Conservation (phyloP, 2,797 vertebrate genomes). For the Acridotheres tristis region DNA sequence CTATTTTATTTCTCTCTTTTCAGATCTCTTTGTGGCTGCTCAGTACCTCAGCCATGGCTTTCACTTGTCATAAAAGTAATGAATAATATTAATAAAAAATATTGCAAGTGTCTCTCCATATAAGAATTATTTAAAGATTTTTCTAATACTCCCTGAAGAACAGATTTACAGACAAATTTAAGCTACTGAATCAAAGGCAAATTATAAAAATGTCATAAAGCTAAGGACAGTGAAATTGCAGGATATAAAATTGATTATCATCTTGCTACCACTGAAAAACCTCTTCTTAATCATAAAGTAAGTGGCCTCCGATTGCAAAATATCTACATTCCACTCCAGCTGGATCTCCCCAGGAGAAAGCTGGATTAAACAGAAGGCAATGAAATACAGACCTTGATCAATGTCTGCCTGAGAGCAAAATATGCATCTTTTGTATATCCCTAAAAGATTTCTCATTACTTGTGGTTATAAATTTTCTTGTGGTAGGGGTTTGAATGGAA, state of each 20-base stretch:
- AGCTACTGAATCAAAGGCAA: background rate
- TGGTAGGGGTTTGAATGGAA: background rate
- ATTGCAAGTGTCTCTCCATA: background rate
- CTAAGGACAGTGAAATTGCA: constrained; percentile 7
- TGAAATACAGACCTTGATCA: background rate
- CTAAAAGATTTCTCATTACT: background rate
- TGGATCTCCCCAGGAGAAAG: background rate
- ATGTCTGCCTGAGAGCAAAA: background rate
- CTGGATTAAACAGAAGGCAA: background rate
- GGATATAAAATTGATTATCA: background rate
- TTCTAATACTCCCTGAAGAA: background rate
- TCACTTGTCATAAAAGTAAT: background rate
- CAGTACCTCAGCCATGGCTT: background rate
- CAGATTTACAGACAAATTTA: constrained; percentile 1
- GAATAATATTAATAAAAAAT: background rate
- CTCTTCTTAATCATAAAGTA: background rate
- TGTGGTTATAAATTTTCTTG: background rate
- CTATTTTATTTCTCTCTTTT: background rate
- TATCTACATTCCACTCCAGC: background rate
- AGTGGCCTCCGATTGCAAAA: background rate
- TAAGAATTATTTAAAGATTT: background rate
- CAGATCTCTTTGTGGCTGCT: background rate
- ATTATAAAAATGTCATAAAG: background rate
- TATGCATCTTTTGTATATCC: background rate
- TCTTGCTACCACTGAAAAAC: background rate